These are phyloP conservation scores for Procapra przewalskii DNA, from an alignment of 2,113 vertebrate species.

Conservation along the genomic window DNA sequence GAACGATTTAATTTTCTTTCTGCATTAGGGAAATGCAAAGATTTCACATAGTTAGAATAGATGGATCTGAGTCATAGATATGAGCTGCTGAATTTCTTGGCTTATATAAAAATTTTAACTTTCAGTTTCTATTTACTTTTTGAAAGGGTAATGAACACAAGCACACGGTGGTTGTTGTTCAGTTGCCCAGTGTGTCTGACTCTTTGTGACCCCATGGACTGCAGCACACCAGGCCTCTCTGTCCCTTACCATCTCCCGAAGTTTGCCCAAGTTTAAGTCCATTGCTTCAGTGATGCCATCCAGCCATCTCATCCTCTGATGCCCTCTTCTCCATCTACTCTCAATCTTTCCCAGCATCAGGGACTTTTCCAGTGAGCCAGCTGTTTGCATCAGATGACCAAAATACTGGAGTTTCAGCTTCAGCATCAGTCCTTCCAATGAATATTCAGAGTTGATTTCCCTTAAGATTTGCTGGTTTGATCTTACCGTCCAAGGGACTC, in stretches of 20 bases:
- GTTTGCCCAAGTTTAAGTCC: neutral
- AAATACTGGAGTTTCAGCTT: neutral
- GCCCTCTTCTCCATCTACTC: neutral
- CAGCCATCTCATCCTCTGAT: neutral
- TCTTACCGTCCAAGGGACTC: neutral
- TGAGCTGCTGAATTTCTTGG: neutral
- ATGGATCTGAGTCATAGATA: neutral
- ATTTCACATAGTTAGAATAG: constrained; percentile 8
- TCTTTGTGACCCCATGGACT: neutral
- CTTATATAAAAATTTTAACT: neutral
- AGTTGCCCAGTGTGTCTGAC: neutral
- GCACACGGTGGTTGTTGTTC: neutral
- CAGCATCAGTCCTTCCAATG: neutral
- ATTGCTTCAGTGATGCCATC: neutral
- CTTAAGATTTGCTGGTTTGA: neutral
- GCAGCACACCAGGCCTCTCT: neutral
- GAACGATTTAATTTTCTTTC: constrained; percentile 38
- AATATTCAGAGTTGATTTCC: neutral
- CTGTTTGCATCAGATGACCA: neutral
- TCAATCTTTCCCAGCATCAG: neutral
- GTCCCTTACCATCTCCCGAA: neutral
- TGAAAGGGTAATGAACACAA: neutral
- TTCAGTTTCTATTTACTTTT: constrained; percentile 30
- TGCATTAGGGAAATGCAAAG: neutral
- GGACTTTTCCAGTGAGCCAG: neutral